A percentile compares a stretch with the other conserved stretches of the same genome.
Conservation (phyloP, 23 tunicate genomes). For the Corella eumyota region DNA sequence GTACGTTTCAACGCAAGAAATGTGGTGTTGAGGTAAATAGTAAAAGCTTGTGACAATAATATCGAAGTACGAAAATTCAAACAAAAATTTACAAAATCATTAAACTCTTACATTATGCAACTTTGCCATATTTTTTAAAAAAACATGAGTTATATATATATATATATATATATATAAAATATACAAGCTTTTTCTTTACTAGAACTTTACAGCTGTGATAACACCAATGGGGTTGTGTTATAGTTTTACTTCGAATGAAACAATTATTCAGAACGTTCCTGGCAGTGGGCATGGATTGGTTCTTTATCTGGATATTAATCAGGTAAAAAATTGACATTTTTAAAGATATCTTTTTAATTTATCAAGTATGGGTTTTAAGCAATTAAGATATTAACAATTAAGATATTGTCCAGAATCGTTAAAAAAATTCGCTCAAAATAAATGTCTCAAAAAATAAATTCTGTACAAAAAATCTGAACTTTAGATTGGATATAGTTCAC, state of each 20-base stretch:
- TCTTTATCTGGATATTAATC: slow-evolving; percentile 29
- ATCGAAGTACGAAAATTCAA: too few relatives aligned
- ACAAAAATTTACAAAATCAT: too few relatives aligned
- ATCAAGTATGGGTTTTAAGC: too few relatives aligned
- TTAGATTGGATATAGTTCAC: slow-evolving; percentile 25
- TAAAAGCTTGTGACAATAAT: too few relatives aligned
- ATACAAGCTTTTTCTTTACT: background rate
- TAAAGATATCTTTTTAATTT: too few relatives aligned
- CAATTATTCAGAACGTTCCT: slow-evolving; percentile 31
- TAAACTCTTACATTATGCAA: background rate
- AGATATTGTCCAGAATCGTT: too few relatives aligned
- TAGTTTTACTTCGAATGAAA: slow-evolving; percentile 21
- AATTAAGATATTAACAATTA: too few relatives aligned
- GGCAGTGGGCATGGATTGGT: slow-evolving; percentile 48
- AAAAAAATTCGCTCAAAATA: too few relatives aligned
- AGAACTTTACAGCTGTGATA: slow-evolving; percentile 28
- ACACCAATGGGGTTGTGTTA: slow-evolving; percentile 55
- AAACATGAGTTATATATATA: background rate
- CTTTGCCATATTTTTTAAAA: background rate
- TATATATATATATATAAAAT: background rate
- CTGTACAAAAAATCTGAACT: background rate
- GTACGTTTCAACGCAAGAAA: slow-evolving; percentile 20
- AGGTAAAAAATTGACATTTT: slow-evolving; percentile 23
- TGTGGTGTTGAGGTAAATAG: slow-evolving; percentile 16
- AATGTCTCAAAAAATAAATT: too few relatives aligned